Base-by-base conservation (phyloP, 2,797 vertebrate species). In the Eospalax fontanierii region DNA sequence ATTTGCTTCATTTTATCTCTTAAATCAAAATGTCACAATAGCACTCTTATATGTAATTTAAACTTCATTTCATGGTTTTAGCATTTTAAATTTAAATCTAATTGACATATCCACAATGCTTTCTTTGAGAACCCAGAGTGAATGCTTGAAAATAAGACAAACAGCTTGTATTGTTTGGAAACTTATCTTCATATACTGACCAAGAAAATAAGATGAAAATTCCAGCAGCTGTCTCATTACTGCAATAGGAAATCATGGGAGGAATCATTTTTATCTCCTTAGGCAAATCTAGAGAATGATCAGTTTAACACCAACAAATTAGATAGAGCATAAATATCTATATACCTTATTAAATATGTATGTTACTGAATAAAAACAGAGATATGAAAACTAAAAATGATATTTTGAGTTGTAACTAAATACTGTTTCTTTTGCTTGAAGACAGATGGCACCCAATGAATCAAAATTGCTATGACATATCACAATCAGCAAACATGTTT, bases 341-440 rank as follows among this genome's bases (percentile, higher is more conserved):
- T 57, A 57, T 38, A 66, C 10, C 68, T 88, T 68, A 83, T 84
- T 80, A 94, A 93, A 92, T 16, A 76, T 50, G 78, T 1, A 24
- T 30, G 66, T 68, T n/a, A 83, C 46, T 86, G 35, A 50, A 11
- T 59, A 86, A 88, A 90, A 57, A 43, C n/a, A 65, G 21, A 89
- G 33, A 82, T 76, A 26, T 43, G 43, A 71, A 6, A 61, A 50
- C 74, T 75, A 86, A 96, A 96, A 96, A 61, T 88, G 84, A 74
- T 87, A 81, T 82, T 81, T 92, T 93, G 38, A 94, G 74, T 80
- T 78, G 1, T 84, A 95, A 93, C 24, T 96, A 65, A 96, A 30
- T 88, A 66, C 26, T 82, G 16, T 74, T 75, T 80, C 18, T 59
- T 95, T 88, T 88, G 33, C 33, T 82, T 82, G 54, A 22, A 95